Percentiles rank a stretch among this genome's conserved stretches.
These are phyloP conservation scores for Capromys pilorides DNA, from an alignment of 2,797 vertebrate species.

Conservation along the genomic window DNA sequence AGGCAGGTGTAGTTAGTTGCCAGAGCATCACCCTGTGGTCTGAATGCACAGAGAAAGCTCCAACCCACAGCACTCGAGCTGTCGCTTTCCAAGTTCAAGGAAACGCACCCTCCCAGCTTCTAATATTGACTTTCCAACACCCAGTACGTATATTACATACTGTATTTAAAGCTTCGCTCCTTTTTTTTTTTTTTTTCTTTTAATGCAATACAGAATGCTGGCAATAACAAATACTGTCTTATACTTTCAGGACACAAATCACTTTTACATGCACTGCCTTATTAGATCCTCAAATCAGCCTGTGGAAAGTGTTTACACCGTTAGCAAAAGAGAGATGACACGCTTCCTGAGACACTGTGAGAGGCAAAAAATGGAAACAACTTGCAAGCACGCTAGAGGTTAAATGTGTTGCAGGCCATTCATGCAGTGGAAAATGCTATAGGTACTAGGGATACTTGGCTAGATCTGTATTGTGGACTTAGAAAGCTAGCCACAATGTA, in stretches of 20 bases:
- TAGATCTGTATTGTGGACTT: background rate
- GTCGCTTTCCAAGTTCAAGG: too few relatives aligned
- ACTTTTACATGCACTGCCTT: background rate
- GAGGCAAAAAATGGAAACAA: background rate
- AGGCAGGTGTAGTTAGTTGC: background rate
- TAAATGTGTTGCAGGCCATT: background rate
- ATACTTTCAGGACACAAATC: conserved; percentile 39
- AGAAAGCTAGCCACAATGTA: background rate
- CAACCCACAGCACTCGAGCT: background rate
- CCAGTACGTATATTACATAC: too few relatives aligned
- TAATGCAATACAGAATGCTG: background rate
- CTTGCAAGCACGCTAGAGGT: background rate
- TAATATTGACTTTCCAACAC: too few relatives aligned
- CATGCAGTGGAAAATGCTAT: background rate
- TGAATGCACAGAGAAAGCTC: background rate
- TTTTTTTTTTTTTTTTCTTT: background rate
- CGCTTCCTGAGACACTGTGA: background rate
- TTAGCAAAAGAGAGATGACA: conserved; percentile 4
- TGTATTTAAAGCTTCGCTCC: too few relatives aligned
- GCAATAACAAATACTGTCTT: conserved; percentile 23
- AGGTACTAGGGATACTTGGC: background rate
- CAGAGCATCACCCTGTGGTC: background rate
- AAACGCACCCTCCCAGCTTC: too few relatives aligned
- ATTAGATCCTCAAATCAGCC: conserved; percentile 40
- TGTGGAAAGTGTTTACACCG: background rate